Base-by-base conservation (phyloP, 2,113 vertebrate genomes). In the Danio rerio region DNA sequence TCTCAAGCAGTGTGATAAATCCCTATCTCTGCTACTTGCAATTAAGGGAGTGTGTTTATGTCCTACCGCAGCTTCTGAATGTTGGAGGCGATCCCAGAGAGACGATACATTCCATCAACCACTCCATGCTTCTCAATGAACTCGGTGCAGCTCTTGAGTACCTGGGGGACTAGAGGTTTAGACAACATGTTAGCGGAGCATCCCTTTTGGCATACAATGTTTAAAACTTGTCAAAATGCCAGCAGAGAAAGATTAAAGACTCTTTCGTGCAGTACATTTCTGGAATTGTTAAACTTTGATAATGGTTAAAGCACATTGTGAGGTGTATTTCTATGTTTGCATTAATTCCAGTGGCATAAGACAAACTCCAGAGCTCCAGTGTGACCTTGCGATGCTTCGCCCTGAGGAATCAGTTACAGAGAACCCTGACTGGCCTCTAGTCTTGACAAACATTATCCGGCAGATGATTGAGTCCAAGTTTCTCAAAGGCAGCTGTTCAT, bases 51-150 rank as follows among this genome's bases (percentile, higher is more conserved):
- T 94, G 92, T 94, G 92, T 79, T 93, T 94, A 87, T 94, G 92
- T 80, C 92, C 89, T 94, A 99, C 98, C 97, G 95, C 31, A 99
- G 89, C 18, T 98, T 98, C 95, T 99, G 98, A 92, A 99, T 99
- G 87, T 99, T 99, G 78, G 98, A 99, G 12, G 98, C 97, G 3
- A 99, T 97, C 1, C 98, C 98, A 0, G 98, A 99, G 5, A 99
- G 96, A 1, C 98, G 96, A 83, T 99, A 99, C 56, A 99, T 99
- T 7, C 98, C 98, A 56, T 99, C 98, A 94, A 98, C 97, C 49
- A 99, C 96, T 73, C 98, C 98, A 21, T 99, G 96, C 55, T 97
- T 97, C 93, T 99, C 98, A 0, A 99, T 97, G 92, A 99, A 99
- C 40, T 99, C 97, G 0, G 98, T 98, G 91, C 98, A 99, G 92